These are phyloP conservation scores for Plodia interpunctella DNA, from an alignment of 1,140 invertebrate genomes.

Conservation along the genomic window DNA sequence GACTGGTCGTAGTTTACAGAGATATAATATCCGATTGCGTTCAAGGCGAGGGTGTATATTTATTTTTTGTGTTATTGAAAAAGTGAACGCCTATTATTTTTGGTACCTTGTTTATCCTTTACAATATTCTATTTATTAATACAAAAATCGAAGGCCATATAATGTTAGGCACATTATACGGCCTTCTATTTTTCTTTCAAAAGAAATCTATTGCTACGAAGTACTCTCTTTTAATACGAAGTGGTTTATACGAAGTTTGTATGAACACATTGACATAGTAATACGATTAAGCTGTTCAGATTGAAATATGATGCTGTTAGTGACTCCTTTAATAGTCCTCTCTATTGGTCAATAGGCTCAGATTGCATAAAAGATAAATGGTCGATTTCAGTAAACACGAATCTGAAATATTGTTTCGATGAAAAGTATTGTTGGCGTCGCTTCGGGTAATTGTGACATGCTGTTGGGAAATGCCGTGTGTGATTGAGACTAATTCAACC, in stretches of 20 bases:
- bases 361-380: background rate
- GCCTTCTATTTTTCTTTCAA: too few species aligned
- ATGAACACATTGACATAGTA: background rate
- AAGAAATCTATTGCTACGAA: too few species aligned
- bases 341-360: background rate
- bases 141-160: background rate
- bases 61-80: slow-evolving; percentile 15
- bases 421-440: background rate
- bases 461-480: slow-evolving; percentile 25
- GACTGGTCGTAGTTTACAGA: background rate
- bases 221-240: too few species aligned
- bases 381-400: background rate
- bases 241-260: too few species aligned
- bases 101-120: background rate
- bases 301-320: background rate
- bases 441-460: slow-evolving; percentile 11
- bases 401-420: background rate
- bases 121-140: background rate
- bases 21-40: slow-evolving; percentile 21
- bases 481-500: slow-evolving; percentile 29
- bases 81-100: slow-evolving; percentile 14
- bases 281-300: background rate
- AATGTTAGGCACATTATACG: too few species aligned
- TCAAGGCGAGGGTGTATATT: slow-evolving; percentile 22
- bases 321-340: background rate